Conservation (phyloP, 2,888 invertebrate genomes). For the Caenorhabditis macrosperma region DNA sequence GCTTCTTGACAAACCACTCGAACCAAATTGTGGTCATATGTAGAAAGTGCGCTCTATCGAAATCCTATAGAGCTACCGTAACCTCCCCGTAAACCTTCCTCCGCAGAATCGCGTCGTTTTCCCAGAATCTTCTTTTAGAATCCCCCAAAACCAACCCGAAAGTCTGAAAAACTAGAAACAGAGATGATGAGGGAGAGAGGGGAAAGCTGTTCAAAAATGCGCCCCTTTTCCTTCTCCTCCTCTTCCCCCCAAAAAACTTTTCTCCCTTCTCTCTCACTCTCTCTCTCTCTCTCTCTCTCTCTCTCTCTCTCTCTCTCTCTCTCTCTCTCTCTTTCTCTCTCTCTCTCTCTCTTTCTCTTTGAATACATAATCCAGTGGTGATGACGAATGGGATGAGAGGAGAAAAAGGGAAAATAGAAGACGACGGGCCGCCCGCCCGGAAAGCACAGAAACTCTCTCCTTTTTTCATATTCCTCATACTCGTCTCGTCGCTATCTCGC, state of each 20-base stretch:
- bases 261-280: neutral
- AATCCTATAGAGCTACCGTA: too few relatives aligned
- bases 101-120: too few relatives aligned
- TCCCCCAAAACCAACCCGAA: too few relatives aligned
- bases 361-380: conserved; percentile 47
- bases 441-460: too few relatives aligned
- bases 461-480: neutral
- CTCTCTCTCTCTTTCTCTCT: conserved; percentile 8
- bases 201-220: conserved; percentile 42
- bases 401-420: conserved; percentile 16
- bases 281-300: too few relatives aligned
- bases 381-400: conserved; percentile 43
- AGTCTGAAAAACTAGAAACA: conserved; percentile 43
- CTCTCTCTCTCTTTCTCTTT: conserved; percentile 24
- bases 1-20: too few relatives aligned
- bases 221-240: neutral
- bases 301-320: conserved; percentile 35
- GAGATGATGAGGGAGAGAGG: too few relatives aligned
- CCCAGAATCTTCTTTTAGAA: too few relatives aligned
- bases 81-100: too few relatives aligned
- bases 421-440: too few relatives aligned
- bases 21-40: too few relatives aligned
- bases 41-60: too few relatives aligned
- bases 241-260: conserved; percentile 26
- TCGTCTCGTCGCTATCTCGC: conserved; percentile 8